These are phyloP conservation scores for Emydocephalus ijimae DNA, from an alignment of 2,113 vertebrate species.

Conservation along the genomic window DNA sequence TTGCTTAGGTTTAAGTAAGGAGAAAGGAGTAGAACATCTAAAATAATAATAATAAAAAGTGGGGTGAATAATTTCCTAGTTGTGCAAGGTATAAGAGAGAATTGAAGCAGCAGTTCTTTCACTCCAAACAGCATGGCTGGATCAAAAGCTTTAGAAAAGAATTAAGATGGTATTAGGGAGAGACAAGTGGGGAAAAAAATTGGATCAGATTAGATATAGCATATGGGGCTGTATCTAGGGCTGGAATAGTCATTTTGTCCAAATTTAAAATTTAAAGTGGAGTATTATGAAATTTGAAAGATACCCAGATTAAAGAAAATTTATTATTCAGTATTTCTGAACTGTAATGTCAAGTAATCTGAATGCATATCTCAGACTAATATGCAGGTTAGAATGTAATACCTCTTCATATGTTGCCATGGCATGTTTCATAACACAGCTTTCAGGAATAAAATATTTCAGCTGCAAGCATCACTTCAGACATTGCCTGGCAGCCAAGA, in stretches of 20 bases:
- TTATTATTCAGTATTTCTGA: neutral
- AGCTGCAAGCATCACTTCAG: neutral
- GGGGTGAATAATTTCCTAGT: conserved; percentile 8
- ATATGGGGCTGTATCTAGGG: too few relatives aligned
- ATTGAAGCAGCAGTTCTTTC: neutral
- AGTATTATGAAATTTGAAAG: neutral
- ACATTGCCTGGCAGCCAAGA: neutral
- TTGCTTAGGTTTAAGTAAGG: conserved; percentile 1
- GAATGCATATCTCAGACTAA: neutral
- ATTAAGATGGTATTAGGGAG: neutral
- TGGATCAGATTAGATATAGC: neutral
- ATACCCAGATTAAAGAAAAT: neutral
- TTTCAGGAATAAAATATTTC: neutral
- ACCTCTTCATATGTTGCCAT: neutral
- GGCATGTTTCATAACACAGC: neutral
- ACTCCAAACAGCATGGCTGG: neutral
- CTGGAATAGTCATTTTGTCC: neutral
- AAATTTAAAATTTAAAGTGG: neutral
- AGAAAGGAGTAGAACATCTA: conserved; percentile 1
- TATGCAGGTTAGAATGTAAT: neutral
- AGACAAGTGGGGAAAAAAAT: too few relatives aligned
- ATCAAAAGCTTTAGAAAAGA: neutral
- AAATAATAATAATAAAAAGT: neutral
- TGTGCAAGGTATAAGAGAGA: neutral
- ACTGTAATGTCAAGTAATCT: neutral